Evolutionary conservation across 2,888 invertebrate species (phyloP).

Genomic region (Colletes collaris): DNA sequence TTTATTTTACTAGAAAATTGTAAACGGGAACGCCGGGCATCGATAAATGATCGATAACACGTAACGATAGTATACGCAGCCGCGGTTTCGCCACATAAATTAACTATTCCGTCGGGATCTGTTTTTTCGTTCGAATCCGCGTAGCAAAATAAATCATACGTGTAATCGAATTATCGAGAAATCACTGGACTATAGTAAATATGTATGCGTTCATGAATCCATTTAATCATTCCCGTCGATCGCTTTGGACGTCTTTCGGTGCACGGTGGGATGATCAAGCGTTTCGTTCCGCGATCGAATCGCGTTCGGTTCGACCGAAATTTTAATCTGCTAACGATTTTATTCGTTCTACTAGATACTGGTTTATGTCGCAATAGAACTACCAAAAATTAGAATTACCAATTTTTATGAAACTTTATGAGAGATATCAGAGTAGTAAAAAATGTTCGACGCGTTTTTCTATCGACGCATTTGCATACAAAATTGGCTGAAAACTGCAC

Average conservation of each 20-base stretch:
- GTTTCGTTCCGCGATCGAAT: conserved; percentile 4
- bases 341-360: background rate
- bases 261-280: conserved; percentile 1
- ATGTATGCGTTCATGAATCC: conserved; percentile 27
- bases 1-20: background rate
- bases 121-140: conserved; percentile 19
- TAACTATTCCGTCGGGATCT: conserved; percentile 30
- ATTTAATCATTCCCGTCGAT: conserved; percentile 28
- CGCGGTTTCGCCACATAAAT: conserved; percentile 22
- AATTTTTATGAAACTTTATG: too few relatives aligned
- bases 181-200: conserved; percentile 37
- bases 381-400: too few relatives aligned
- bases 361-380: too few relatives aligned
- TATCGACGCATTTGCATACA: too few relatives aligned
- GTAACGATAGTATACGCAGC: conserved; percentile 16
- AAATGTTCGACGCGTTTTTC: too few relatives aligned
- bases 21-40: background rate
- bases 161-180: conserved; percentile 47
- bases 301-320: background rate
- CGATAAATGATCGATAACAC: conserved; percentile 25
- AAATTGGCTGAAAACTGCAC: too few relatives aligned
- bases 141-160: conserved; percentile 41
- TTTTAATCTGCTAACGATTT: background rate
- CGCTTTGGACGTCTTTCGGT: conserved; percentile 5
- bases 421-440: too few relatives aligned